Evolutionary conservation across 2,888 invertebrate genomes (phyloP).

Genomic region (Crematogaster levior): DNA sequence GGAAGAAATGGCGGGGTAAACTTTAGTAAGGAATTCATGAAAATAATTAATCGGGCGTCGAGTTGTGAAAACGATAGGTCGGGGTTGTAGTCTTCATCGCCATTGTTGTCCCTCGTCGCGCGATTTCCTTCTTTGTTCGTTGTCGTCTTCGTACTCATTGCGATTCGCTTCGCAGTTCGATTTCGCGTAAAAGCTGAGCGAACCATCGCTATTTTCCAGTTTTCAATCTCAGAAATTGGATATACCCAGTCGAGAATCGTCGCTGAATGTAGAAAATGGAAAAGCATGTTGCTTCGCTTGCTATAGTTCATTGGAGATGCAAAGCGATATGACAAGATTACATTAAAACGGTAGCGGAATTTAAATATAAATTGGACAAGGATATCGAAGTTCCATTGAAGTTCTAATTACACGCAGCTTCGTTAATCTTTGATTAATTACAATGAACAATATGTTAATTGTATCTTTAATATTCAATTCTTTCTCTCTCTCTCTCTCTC

Average conservation of each 20-base stretch:
- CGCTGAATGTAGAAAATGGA: conserved; percentile 30
- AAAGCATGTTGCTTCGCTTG: conserved; percentile 16
- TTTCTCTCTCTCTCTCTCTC: no score
- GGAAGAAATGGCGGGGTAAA: conserved; percentile 39
- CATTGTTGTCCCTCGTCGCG: conserved; percentile 20
- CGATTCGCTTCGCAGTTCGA: conserved; percentile 17
- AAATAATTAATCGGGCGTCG: conserved; percentile 50
- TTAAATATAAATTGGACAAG: conserved; percentile 1
- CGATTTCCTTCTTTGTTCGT: neutral
- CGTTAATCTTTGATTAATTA: neutral
- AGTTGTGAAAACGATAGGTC: conserved; percentile 46
- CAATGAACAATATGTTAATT: neutral
- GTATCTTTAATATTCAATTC: neutral
- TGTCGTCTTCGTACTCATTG: neutral
- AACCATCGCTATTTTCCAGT: conserved; percentile 31
- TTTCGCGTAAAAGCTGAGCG: conserved; percentile 26
- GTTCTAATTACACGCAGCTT: neutral
- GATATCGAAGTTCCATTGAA: neutral
- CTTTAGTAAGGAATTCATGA: conserved; percentile 32
- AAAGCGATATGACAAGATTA: neutral
- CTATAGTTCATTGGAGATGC: neutral
- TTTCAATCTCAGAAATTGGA: conserved; percentile 42
- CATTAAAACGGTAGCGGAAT: neutral
- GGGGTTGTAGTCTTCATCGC: conserved; percentile 10
- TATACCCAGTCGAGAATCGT: neutral